Evolutionary conservation across 2,113 vertebrate species (phyloP).

Genomic region (Dicentrarchus labrax): DNA sequence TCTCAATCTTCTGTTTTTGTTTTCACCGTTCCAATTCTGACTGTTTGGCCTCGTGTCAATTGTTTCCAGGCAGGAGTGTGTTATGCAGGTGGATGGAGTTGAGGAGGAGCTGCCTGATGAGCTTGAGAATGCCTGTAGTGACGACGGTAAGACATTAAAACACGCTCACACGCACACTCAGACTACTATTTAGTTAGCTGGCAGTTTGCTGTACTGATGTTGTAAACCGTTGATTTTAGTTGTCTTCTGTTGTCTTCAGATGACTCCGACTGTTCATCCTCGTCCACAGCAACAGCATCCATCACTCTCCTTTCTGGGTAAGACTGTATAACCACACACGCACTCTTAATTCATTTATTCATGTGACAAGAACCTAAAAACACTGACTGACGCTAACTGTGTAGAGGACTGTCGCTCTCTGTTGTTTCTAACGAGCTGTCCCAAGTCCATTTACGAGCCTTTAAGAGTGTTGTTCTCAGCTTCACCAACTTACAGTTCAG

Average conservation of each 20-base stretch:
- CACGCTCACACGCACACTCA: not conserved
- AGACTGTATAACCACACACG: constrained; percentile 35
- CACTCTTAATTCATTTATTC: not conserved
- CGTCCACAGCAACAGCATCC: constrained; percentile 65
- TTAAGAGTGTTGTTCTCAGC: not conserved
- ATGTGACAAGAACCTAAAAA: not conserved
- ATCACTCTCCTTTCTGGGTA: constrained; percentile 83
- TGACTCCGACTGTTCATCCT: constrained; percentile 85
- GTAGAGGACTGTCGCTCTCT: not conserved
- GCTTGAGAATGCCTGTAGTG: constrained; percentile 85
- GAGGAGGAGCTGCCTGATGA: constrained; percentile 90
- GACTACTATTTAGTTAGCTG: not conserved
- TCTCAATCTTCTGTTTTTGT: not conserved
- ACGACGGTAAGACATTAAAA: constrained; percentile 65
- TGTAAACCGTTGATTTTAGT: not conserved
- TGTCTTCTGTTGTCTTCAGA: constrained; percentile 71
- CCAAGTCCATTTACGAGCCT: not conserved
- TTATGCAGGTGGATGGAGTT: constrained; percentile 66
- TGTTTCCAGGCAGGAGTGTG: constrained; percentile 62
- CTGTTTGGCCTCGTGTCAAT: not conserved
- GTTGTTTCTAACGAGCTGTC: not conserved
- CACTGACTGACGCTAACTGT: not conserved
- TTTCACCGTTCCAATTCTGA: not conserved
- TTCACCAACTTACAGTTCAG: not conserved
- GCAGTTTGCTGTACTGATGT: constrained; percentile 56